Conservation (phyloP, 2,888 invertebrate genomes). For the Mellilla xanthometata region DNA sequence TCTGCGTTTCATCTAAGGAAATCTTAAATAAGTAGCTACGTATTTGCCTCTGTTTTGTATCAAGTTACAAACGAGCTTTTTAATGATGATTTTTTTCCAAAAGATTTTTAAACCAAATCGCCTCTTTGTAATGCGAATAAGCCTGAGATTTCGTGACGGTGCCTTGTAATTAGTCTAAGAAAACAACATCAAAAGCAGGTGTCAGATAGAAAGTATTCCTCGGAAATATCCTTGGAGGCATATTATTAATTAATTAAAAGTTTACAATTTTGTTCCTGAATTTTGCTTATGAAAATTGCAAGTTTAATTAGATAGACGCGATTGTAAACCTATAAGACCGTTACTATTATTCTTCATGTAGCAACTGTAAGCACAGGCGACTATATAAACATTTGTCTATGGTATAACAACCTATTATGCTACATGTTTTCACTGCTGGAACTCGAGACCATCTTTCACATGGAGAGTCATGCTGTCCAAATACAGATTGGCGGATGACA, state of each 20-base stretch:
- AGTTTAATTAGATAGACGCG: not conserved
- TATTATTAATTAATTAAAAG: slow-evolving; percentile 4
- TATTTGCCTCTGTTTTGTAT: slow-evolving; percentile 30
- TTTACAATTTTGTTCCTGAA: not conserved
- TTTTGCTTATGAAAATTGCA: not conserved
- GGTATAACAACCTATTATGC: too few relatives aligned
- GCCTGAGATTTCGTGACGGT: slow-evolving; percentile 19
- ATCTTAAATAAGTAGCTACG: slow-evolving; percentile 33
- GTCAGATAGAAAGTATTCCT: slow-evolving; percentile 27
- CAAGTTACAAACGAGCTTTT: slow-evolving; percentile 26
- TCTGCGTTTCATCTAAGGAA: slow-evolving; percentile 55
- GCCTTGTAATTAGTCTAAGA: slow-evolving; percentile 18
- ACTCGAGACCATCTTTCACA: too few relatives aligned
- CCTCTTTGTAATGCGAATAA: slow-evolving; percentile 17
- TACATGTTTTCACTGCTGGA: too few relatives aligned
- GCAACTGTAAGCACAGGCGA: too few relatives aligned
- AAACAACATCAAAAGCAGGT: slow-evolving; percentile 20
- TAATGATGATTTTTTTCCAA: slow-evolving; percentile 24
- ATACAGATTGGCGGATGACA: too few relatives aligned
- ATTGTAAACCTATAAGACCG: too few relatives aligned
- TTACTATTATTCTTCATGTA: too few relatives aligned
- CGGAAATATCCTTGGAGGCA: slow-evolving; percentile 1
- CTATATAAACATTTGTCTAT: too few relatives aligned
- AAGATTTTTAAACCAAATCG: slow-evolving; percentile 4
- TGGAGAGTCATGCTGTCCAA: too few relatives aligned